Percentiles rank a stretch among this genome's conserved stretches.
Evolutionary conservation across 2,888 invertebrate genomes (phyloP).

Genomic region (Nymphalis urticae): DNA sequence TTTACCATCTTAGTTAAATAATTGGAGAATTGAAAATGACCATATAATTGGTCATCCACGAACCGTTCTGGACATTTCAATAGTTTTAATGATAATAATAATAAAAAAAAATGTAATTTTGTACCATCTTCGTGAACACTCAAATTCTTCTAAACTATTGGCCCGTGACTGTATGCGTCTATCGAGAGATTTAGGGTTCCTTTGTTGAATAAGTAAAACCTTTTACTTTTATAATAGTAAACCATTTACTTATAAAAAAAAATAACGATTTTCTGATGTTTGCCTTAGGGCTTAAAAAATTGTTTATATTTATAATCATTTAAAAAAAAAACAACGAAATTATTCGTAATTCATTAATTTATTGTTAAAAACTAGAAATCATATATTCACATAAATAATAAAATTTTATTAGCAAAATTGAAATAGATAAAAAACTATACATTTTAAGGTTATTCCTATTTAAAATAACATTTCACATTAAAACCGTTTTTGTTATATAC

Average conservation of each 20-base stretch:
- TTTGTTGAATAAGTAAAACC: neutral
- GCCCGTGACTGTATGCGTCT: conserved; percentile 21
- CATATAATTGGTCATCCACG: conserved; percentile 20
- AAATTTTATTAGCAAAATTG: too few species aligned
- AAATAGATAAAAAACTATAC: too few species aligned
- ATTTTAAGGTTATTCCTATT: too few species aligned
- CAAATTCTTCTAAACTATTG: conserved; percentile 4
- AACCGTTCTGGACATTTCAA: conserved; percentile 1
- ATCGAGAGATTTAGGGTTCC: conserved; percentile 9
- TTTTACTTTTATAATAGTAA: neutral
- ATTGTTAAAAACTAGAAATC: too few species aligned
- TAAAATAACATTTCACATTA: too few species aligned
- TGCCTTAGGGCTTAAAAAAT: too few species aligned
- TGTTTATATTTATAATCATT: too few species aligned
- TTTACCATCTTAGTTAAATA: neutral
- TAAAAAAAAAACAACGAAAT: too few species aligned
- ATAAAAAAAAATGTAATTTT: conserved; percentile 15
- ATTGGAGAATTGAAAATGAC: neutral
- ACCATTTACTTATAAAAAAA: too few species aligned
- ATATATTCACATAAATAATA: too few species aligned
- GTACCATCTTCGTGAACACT: conserved; percentile 16
- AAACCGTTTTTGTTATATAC: conserved; percentile 8
- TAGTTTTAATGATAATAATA: conserved; percentile 11
- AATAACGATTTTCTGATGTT: too few species aligned
- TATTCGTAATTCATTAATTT: too few species aligned